Evolutionary conservation across 2,797 vertebrate genomes (phyloP).

Genomic region (Tangara arthus): DNA sequence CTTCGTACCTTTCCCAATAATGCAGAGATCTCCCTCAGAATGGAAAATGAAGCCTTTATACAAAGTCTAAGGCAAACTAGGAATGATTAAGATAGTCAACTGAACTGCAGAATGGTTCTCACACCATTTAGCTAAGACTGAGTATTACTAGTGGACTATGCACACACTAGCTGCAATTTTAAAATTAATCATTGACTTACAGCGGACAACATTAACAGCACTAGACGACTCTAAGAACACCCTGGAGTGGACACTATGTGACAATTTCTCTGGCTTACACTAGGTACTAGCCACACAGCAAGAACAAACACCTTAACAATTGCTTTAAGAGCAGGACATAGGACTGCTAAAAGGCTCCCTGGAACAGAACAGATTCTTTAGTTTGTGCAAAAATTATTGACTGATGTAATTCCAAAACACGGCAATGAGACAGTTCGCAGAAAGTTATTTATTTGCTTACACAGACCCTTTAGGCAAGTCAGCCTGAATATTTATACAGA

Average conservation of each 20-base stretch:
- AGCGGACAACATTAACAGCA: background rate
- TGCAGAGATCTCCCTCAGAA: background rate
- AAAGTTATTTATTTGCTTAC: background rate
- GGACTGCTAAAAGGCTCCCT: background rate
- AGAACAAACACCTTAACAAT: background rate
- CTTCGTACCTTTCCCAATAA: background rate
- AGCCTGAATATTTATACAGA: background rate
- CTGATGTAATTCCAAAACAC: background rate
- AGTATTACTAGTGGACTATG: background rate
- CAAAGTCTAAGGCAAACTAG: background rate
- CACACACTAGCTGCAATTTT: background rate
- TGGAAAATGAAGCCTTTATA: background rate
- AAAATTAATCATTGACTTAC: background rate
- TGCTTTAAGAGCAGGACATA: background rate
- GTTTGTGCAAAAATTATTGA: background rate
- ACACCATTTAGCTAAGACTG: background rate
- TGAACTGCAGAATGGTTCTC: background rate
- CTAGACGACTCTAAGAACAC: background rate
- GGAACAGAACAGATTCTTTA: background rate
- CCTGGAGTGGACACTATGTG: background rate
- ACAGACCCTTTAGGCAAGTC: rapidly evolving
- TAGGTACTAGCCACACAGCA: background rate
- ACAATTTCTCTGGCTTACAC: background rate
- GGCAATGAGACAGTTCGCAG: background rate
- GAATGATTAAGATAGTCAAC: background rate